Evolutionary conservation across 2,113 vertebrate genomes (phyloP), one percentile per base, ranked within the genome.

Genomic region (Melanerpes aurifrons): DNA sequence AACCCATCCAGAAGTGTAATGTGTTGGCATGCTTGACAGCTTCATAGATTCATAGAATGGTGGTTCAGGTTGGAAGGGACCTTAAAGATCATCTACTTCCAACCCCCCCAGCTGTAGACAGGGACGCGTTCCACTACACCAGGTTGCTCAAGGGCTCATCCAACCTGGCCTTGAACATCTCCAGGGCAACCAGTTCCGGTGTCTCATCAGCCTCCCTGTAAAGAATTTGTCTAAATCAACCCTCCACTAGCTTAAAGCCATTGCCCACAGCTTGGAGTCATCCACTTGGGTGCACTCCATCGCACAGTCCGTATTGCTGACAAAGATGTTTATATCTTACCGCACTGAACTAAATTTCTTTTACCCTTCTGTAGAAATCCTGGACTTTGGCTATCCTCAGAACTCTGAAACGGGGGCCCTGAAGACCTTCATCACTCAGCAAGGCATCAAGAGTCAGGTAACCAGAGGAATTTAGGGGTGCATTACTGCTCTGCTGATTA

Each of bases 401-500:
- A 99, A 99, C 97, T 99, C 99, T 50, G 99, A 99, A 98, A 99
- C 99, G 3, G 99, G 99, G 22, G 99, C 99, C 4, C 97, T 99
- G 97, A 99, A 99, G 98, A 99, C 99, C 79, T 99, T 99, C 97
- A 99, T 99, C 97, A 99, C 99, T 89, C 99, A 99, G 82, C 99
- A 99, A 97, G 99, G 99, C 95, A 99, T 99, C 95, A 99, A 99
- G 97, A 99, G 99, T 97, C 99, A 99, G 99, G 99, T 99, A 98
- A 95, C 6, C 12, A 43, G 35, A 67, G 57, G 66, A 76, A 63
- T 48, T 72, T 31, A 50, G 67, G 29, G 21, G 22, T 88, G n/a
- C 15, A 66, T 26, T 13, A 14, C 37, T 85, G 31, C 26, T 92
- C 57, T 79, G 7, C 45, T 77, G 31, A 16, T 71, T 43, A 48